Evolutionary conservation across 2,797 vertebrate genomes (phyloP), one percentile per base, ranked within the genome.

Genomic region (Triplophysa bombifrons): DNA sequence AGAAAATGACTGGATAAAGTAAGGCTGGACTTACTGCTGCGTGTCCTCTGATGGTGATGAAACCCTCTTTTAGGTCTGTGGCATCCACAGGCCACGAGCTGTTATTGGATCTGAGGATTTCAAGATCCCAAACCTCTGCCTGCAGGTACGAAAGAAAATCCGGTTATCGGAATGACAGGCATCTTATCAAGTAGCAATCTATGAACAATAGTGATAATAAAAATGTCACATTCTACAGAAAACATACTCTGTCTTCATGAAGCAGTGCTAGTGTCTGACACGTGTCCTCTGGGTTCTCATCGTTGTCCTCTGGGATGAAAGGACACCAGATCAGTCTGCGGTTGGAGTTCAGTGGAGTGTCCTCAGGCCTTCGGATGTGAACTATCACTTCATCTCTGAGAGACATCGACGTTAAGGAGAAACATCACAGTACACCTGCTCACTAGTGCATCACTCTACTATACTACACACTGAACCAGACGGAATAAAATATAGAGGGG

Each of bases 91-190:
- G 98, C 97, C 97, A 99, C 44, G 89, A 93, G 86, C 80, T 97
- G 85, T 94, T 91, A 89, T 88, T 97, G 0, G 93, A 89, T 84
- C 95, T 92, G 73, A 99, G 91, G 41, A 97, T 93, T 50, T 99
- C 98, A 83, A 99, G 92, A 86, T 99, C 98, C 97, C 98, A 99
- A 16, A 99, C 97, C 81, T 99, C 98, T 75, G 97, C 96, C 98
- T 99, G 53, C 34, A 41, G 69, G 34, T 3, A 46, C 10, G 38
- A 61, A 30, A 19, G 19, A 48, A 72, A 17, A 51, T 8, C 4
- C 2, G 72, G 27, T 25, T 19, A 60, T 53, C 34, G 44, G 72
- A 25, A 3, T 51, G 55, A 22, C 17, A 60, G 72, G 3, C 51
- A 46, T 0, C 63, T 55, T 72, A 71, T 53, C 58, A 44, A 78